Conservation (phyloP, 2,888 invertebrate genomes). For the Uropetala carovei region DNA sequence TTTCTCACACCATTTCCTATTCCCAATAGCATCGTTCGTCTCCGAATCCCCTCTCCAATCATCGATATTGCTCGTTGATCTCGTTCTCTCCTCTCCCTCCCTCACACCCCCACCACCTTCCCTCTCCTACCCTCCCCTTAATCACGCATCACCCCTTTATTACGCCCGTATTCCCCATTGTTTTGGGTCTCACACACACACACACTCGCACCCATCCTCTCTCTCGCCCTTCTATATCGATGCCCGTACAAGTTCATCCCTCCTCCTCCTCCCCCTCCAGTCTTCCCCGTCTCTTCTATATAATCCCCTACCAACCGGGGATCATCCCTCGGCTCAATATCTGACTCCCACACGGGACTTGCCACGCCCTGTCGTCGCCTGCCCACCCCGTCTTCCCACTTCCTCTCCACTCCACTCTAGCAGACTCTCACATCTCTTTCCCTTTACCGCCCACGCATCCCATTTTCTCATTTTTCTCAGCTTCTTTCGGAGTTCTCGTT, state of each 20-base stretch:
- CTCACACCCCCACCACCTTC: neutral
- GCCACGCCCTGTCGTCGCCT: conserved; percentile 15
- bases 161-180: neutral
- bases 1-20: too few species aligned
- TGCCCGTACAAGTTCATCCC: too few species aligned
- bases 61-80: neutral
- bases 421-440: too few species aligned
- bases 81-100: neutral
- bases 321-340: conserved; percentile 22
- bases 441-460: too few species aligned
- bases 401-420: neutral
- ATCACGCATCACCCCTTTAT: neutral
- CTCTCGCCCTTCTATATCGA: too few species aligned
- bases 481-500: too few species aligned
- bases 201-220: neutral
- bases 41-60: neutral
- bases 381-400: neutral
- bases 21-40: too few species aligned
- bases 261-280: too few species aligned
- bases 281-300: too few species aligned
- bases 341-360: neutral
- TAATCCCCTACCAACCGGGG: neutral
- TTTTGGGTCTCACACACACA: neutral
- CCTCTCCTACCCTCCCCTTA: neutral
- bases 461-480: too few species aligned